Evolutionary conservation across 2,797 vertebrate species (phyloP), one percentile per base, ranked within the genome.

Genomic region (Macropodus opercularis): DNA sequence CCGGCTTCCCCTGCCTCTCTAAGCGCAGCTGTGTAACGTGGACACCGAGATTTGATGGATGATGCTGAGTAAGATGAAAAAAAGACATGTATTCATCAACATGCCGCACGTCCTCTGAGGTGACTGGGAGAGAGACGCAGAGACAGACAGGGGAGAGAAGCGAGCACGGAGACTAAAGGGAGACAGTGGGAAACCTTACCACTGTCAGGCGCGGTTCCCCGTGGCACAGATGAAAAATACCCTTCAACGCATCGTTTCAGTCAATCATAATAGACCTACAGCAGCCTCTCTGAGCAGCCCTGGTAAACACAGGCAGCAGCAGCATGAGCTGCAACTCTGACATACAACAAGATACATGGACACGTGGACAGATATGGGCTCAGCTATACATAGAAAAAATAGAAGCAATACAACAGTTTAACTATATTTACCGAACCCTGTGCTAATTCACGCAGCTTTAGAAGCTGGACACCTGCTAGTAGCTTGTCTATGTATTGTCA

Each of bases 291-390:
- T 87, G 90, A 89, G 88, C 89, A 89, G 72, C 66, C 35, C 83
- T 91, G 90, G 85, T 90, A 89, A 93, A 92, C 92, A 91, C 87
- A 91, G 89, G 84, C 62, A 87, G 87, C 70, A 89, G 80, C 69
- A 85, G 85, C 71, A 78, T 63, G 69, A 88, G 84, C 72, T 78
- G 49, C 75, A 73, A 76, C 75, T 88, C 72, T 74, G 40, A 76
- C 66, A 56, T 40, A 71, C 63, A 23, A 54, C 69, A 60, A 35
- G 52, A 57, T 52, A 22, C 43, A 55, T 29, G 27, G 48, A 42
- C n/a, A 24, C 44, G 48, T 27, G 19, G 67, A 53, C 19, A 42
- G 44, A 56, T n/a, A n/a, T n/a, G n/a, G n/a, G n/a, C n/a, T n/a
- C n/a, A n/a, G n/a, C n/a, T n/a, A n/a, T n/a, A n/a, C n/a, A n/a